Conservation (phyloP, 2,797 vertebrate genomes). For the Pelochelys cantorii region DNA sequence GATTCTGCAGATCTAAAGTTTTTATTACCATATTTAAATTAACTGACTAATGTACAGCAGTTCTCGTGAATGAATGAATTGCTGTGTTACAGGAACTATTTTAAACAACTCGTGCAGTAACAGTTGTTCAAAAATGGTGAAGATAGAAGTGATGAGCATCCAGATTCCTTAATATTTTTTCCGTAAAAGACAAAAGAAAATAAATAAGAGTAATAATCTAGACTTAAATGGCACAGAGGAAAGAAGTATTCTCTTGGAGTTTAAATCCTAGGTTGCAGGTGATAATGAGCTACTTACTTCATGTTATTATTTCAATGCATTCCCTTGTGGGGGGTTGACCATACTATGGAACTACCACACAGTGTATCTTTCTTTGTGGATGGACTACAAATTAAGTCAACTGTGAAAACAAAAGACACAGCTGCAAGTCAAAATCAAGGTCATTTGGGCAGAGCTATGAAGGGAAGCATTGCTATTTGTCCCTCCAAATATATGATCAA, state of each 20-base stretch:
- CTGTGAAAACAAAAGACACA: not conserved
- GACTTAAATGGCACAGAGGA: not conserved
- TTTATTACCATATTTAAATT: constrained; percentile 42
- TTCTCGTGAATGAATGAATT: constrained; percentile 35
- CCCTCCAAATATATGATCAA: not conserved
- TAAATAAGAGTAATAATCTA: not conserved
- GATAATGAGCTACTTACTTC: not conserved
- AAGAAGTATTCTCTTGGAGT: not conserved
- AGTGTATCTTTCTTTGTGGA: not conserved
- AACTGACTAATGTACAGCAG: not conserved
- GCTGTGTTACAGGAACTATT: not conserved
- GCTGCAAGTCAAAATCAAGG: not conserved
- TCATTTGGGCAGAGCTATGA: not conserved
- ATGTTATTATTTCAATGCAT: not conserved
- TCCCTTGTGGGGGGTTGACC: not conserved
- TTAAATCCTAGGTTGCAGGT: constrained; percentile 10
- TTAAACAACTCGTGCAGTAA: not conserved
- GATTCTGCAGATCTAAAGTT: constrained; percentile 33
- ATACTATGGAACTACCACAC: not conserved
- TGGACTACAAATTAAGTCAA: not conserved
- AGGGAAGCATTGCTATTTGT: too few species aligned
- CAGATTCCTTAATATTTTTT: not conserved
- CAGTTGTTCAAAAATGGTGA: not conserved
- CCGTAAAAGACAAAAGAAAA: not conserved
- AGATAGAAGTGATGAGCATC: not conserved